Evolutionary conservation across 2,888 invertebrate genomes (phyloP), one percentile per base, ranked within the genome.

Genomic region (Stenolophus ochropezus): DNA sequence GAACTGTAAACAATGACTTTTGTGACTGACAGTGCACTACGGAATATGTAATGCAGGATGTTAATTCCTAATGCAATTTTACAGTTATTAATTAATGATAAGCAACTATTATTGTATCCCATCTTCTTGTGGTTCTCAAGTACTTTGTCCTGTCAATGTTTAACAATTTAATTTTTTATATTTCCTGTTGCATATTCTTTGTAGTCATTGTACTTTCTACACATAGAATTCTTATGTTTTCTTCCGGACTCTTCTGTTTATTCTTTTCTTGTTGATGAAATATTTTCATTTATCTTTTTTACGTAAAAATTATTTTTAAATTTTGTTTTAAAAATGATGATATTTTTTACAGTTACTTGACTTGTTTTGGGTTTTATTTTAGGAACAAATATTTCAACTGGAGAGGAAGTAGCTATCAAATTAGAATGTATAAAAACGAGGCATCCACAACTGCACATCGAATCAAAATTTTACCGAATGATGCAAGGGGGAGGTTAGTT

Each of bases 361-460:
- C 1, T 51, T 53, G 42, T 51, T 51, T 75, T 53, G 20, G 25
- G 14, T 83, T 83, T 83, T 84, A 84, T 91, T 91, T 71, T 91
- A 96, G 97, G 97, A 89, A 97, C 97, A 87, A 97, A 97, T 90
- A 97, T 97, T 89, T 95, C 96, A 84, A 97, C 96, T 82, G 96
- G 95, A 86, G 97, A 99, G 90, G 99, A 99, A 91, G 99, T 99
- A 88, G 99, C 99, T 86, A 99, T 99, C 87, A 99, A 99, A 92
- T 91, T 99, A 92, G 99, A 99, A 96, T 98, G 98, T 91, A 96
- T 98, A 89, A 97, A 98, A 91, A 98, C 99, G 86, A 96, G 98
- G 89, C 99, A 99, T 91, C 99, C 99, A 83, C 99, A 99, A 91
- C 92, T 99, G 86, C 98, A 98, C 90, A 99, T 99, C 92, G 99